Base-by-base conservation (phyloP, 2,797 vertebrate genomes). In the Enteromius treurensis region DNA sequence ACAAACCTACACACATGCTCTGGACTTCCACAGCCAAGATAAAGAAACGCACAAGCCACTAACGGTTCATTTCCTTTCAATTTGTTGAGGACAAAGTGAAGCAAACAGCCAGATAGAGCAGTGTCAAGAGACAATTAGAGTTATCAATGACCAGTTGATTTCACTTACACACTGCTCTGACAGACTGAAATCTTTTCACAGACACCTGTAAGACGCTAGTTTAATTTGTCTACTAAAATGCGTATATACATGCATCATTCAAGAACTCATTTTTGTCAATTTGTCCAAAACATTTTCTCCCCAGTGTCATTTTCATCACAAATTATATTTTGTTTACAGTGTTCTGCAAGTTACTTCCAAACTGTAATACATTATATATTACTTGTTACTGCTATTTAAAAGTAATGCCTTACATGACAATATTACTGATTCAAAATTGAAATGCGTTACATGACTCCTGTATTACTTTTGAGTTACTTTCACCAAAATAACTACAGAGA, bases 11-110 rank as follows among this genome's bases (percentile, higher is more conserved):
- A 78, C 74, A 58, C 40, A 79, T 21, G 53, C 76, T 64, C 45
- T 26, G 34, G 51, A 26, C 47, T 65, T 69, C 42, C 68, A 75
- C 67, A n/a, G 40, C 42, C 77, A 77, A 65, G 49, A 86, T 78
- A 82, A 84, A 80, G 51, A 64, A 84, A 81, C 55, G 13, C 73
- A 70, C 65, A 40, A 53, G 58, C 37, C 51, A 40, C 42, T 60
- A 62, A 81, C 15, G 26, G 77, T 58, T 85, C 47, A 81, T 84
- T 81, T 76, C 79, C 45, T 80, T 84, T 75, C 4, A 64, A 53
- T 81, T 65, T 79, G 17, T 32, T 11, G 26, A 51, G 64, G 40
- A 58, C 60, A 60, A 65, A 58, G 42, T 40, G 15, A 75, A 65
- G 32, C 32, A 73, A 79, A 55, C 32, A 23, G 65, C 10, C 55